phyloP scores from a whole-genome alignment of 2,888 invertebrate species.

The Caenorhabditis imperialis region DNA sequence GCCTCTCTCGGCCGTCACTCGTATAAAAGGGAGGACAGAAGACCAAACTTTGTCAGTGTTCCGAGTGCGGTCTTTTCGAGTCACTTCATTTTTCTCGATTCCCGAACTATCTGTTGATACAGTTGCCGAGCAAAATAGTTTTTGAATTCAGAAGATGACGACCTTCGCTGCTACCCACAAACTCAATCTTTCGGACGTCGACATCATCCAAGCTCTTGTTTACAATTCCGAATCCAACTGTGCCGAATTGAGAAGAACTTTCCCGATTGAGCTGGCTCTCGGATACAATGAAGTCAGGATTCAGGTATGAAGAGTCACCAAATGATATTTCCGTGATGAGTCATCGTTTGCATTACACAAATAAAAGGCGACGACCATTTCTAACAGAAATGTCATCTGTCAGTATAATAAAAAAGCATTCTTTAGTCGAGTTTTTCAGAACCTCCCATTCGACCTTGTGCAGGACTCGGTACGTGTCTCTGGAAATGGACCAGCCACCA shows the following conservation, averaged over 20 bases:
- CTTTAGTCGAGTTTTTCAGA: constrained; percentile 18
- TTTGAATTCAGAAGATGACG: constrained; percentile 6
- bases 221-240: constrained; percentile 43
- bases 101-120: no score
- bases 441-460: constrained; percentile 45
- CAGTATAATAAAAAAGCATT: no score
- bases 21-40: constrained; percentile 42
- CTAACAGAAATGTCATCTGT: no score
- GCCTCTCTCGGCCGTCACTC: constrained; percentile 24
- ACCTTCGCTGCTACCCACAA: constrained; percentile 28
- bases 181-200: constrained; percentile 38
- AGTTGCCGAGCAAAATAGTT: no score
- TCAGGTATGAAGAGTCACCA: constrained; percentile 10
- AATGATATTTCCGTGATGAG: neutral
- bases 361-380: neutral
- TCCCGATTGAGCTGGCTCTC: constrained; percentile 19
- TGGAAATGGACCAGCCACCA: constrained; percentile 34
- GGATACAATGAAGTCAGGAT: constrained; percentile 46
- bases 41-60: constrained; percentile 22
- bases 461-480: constrained; percentile 41
- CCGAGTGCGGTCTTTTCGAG: constrained; percentile 13
- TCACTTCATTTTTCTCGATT: constrained; percentile 6
- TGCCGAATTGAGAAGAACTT: constrained; percentile 42
- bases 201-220: constrained; percentile 39
- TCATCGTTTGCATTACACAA: neutral